Conservation (phyloP, 2,797 vertebrate genomes). For the Lutjanus argentimaculatus region DNA sequence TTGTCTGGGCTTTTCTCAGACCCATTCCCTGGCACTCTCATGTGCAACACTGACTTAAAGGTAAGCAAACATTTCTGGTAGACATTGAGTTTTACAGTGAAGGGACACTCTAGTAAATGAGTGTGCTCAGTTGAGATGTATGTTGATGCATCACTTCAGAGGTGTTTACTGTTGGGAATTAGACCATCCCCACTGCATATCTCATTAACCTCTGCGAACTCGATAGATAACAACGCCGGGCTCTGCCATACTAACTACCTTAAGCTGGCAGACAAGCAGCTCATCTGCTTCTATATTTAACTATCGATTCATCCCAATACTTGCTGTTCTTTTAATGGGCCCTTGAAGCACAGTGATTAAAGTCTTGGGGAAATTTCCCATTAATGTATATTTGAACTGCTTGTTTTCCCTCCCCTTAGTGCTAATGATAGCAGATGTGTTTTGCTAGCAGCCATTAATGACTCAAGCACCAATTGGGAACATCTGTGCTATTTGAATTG, state of each 20-base stretch:
- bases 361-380: constrained; percentile 57
- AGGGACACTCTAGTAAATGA: constrained; percentile 5
- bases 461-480: constrained; percentile 73
- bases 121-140: constrained; percentile 29
- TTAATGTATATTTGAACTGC: constrained; percentile 68
- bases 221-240: constrained; percentile 45
- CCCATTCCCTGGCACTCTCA: too few relatives aligned
- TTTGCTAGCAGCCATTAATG: constrained; percentile 77
- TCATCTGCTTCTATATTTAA: constrained; percentile 48
- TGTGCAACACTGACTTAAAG: neutral
- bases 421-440: constrained; percentile 79
- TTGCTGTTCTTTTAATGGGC: constrained; percentile 57
- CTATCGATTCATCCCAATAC: constrained; percentile 65
- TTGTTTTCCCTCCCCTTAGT: constrained; percentile 63
- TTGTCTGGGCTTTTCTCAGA: too few relatives aligned
- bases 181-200: constrained; percentile 53
- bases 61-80: neutral
- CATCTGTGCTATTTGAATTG: constrained; percentile 72
- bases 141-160: constrained; percentile 45
- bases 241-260: constrained; percentile 32
- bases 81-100: neutral
- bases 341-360: constrained; percentile 65
- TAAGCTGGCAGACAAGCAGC: constrained; percentile 12
- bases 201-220: constrained; percentile 66
- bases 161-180: constrained; percentile 55